phyloP scores from a whole-genome alignment of 2,797 vertebrate genomes.

The Melanotaenia trifasciata region DNA sequence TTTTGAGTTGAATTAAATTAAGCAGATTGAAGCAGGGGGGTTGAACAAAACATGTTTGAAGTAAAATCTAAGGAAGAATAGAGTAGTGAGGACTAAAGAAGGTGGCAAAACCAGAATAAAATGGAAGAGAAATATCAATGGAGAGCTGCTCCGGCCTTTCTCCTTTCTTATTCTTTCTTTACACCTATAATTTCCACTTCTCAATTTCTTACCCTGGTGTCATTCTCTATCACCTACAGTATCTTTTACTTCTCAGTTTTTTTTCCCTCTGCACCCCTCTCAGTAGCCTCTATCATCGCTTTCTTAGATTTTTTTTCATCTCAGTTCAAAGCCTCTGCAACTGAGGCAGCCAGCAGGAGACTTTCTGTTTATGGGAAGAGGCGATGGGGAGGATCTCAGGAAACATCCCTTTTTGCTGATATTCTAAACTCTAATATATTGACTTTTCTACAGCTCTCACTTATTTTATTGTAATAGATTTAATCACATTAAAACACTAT shows the following conservation, averaged over 20 bases:
- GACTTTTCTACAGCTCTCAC: slow-evolving; percentile 50
- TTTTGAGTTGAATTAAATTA: slow-evolving; percentile 44
- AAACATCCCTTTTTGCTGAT: slow-evolving; percentile 66
- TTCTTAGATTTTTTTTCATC: slow-evolving; percentile 69
- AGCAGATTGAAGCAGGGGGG: slow-evolving; percentile 16
- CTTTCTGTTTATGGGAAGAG: slow-evolving; percentile 77
- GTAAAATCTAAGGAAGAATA: slow-evolving; percentile 16
- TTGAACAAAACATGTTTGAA: slow-evolving; percentile 23
- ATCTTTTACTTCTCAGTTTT: slow-evolving; percentile 54
- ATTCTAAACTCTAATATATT: slow-evolving; percentile 64
- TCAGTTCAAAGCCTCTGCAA: slow-evolving; percentile 78
- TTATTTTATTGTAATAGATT: slow-evolving; percentile 51
- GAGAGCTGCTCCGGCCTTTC: slow-evolving; percentile 2
- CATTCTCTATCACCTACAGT: slow-evolving; percentile 57
- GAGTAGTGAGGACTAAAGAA: slow-evolving; percentile 22
- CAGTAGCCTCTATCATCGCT: slow-evolving; percentile 64
- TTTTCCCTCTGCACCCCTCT: slow-evolving; percentile 53
- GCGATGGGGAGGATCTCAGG: slow-evolving; percentile 71
- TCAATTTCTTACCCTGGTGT: slow-evolving; percentile 52
- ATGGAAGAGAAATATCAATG: background rate
- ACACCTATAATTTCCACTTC: slow-evolving; percentile 44
- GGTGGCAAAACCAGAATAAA: slow-evolving; percentile 4
- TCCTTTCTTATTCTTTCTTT: slow-evolving; percentile 14
- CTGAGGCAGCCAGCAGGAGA: slow-evolving; percentile 75
- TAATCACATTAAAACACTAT: slow-evolving; percentile 4